Conservation (phyloP, 2,113 vertebrate species). For the Jaculus jaculus region DNA sequence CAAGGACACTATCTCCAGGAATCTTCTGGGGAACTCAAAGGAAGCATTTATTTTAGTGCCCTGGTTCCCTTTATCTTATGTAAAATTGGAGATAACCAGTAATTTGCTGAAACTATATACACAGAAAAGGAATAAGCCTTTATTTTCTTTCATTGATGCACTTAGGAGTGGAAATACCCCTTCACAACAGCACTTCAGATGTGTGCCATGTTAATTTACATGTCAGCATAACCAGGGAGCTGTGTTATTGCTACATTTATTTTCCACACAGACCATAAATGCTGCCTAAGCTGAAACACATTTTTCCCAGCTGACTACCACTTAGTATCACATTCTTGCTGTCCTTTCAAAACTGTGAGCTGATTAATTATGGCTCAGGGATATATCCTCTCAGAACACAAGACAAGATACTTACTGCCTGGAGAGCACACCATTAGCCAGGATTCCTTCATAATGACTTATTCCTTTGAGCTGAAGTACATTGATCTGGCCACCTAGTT, state of each 20-base stretch:
- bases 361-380: fast-evolving
- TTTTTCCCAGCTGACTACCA: neutral
- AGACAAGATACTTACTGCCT: conserved; percentile 85
- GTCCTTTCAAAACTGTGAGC: neutral
- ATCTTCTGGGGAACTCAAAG: neutral
- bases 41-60: neutral
- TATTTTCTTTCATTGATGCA: neutral
- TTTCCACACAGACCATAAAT: neutral
- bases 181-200: neutral
- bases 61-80: neutral
- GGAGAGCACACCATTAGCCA: conserved; percentile 89
- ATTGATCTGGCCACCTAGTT: conserved; percentile 88
- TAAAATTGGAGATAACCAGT: neutral
- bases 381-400: neutral
- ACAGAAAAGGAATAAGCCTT: neutral
- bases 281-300: neutral
- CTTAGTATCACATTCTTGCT: neutral
- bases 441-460: conserved; percentile 85
- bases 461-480: conserved; percentile 87
- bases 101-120: conserved; percentile 39
- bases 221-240: neutral
- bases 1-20: neutral
- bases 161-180: neutral
- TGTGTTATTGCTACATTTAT: neutral
- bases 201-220: neutral